Conservation (phyloP, 2,113 vertebrate species). For the Cyanoliseus patagonus region DNA sequence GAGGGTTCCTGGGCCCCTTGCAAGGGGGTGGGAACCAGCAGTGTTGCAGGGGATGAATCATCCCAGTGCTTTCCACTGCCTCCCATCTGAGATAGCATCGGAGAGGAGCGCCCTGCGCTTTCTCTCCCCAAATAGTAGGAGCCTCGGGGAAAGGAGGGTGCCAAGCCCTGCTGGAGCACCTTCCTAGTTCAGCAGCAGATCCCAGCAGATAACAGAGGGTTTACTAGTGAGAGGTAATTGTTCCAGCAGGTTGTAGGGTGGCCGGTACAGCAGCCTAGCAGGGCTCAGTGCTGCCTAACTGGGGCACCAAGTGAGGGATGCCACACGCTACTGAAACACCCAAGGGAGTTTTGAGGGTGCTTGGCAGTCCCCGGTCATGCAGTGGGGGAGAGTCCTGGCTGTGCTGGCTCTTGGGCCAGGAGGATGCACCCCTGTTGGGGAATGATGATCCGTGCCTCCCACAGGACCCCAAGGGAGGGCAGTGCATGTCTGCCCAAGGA, state of each 20-base stretch:
- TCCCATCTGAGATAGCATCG: neutral
- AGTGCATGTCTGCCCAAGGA: neutral
- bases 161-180: neutral
- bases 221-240: neutral
- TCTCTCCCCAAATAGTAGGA: neutral
- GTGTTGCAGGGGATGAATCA: neutral
- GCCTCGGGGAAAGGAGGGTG: neutral
- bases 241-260: neutral
- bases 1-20: neutral
- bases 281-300: neutral
- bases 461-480: neutral
- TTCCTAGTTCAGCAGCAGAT: neutral
- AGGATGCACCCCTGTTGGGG: neutral
- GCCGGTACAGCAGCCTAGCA: neutral
- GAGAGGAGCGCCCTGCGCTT: neutral
- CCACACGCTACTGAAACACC: neutral
- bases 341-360: fast-evolving
- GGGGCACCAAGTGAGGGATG: neutral
- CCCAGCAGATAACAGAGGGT: neutral
- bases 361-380: neutral
- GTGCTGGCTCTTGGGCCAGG: neutral
- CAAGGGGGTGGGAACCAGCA: neutral
- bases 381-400: neutral
- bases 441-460: neutral
- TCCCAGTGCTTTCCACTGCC: neutral